These are phyloP conservation scores for Philantomba maxwellii DNA, from an alignment of 2,113 vertebrate genomes.

Conservation along the genomic window DNA sequence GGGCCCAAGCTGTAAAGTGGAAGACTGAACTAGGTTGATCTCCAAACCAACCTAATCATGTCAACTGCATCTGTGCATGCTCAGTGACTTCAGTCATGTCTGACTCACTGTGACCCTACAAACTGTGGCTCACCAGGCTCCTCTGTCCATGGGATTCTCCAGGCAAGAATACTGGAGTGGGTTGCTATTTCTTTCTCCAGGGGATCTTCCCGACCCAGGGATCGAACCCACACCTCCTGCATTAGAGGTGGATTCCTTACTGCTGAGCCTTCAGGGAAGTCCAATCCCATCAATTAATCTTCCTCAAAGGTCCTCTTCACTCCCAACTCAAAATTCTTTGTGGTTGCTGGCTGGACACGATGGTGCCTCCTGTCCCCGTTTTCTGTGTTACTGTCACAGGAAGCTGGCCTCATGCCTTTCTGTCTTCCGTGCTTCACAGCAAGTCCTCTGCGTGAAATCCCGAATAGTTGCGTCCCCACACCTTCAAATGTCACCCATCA, in stretches of 20 bases:
- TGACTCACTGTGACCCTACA: accelerated
- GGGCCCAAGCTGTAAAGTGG: neutral
- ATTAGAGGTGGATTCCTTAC: neutral
- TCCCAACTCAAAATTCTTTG: neutral
- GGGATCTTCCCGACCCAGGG: neutral
- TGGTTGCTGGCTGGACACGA: neutral
- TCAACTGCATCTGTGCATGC: too few species aligned
- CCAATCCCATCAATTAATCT: neutral
- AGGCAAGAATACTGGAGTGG: neutral
- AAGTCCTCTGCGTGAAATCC: neutral
- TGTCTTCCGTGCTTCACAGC: neutral
- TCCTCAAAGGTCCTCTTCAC: neutral
- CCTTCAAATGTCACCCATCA: constrained; percentile 40
- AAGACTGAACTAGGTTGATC: neutral
- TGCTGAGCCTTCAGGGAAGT: neutral
- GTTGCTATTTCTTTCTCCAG: neutral
- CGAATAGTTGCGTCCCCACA: neutral
- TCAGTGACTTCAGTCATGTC: neutral
- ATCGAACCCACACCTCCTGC: neutral
- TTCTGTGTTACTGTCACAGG: neutral
- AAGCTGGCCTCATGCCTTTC: neutral
- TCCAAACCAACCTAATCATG: neutral
- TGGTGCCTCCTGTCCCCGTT: neutral
- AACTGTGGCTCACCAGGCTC: neutral
- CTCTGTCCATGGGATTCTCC: neutral